phyloP scores from a whole-genome alignment of 2,113 vertebrate species.

The Typhlomys cinereus region DNA sequence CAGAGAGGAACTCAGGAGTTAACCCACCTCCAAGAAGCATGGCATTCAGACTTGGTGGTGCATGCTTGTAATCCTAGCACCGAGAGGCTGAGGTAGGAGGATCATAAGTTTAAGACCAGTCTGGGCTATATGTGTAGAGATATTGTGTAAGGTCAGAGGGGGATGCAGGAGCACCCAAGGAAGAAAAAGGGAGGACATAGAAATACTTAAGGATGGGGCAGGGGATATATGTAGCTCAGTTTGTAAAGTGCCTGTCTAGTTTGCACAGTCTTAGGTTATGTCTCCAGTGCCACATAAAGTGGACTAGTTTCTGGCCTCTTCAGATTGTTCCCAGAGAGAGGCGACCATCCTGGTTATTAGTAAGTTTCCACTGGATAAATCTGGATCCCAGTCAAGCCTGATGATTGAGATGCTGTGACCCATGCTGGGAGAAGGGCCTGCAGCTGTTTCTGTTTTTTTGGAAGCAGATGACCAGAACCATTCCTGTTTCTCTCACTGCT shows the following conservation, averaged over 20 bases:
- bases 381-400: background rate
- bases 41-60: too few species aligned
- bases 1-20: background rate
- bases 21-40: background rate
- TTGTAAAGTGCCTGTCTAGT: background rate
- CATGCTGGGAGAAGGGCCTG: background rate
- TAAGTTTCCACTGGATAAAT: conserved; percentile 19
- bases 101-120: background rate
- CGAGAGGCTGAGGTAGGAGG: background rate
- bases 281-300: background rate
- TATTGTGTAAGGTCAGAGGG: background rate
- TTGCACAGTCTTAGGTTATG: background rate
- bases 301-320: background rate
- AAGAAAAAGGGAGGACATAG: background rate
- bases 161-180: background rate
- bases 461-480: conserved; percentile 10
- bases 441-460: conserved; percentile 17
- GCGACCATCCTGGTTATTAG: background rate
- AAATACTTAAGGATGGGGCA: background rate
- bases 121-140: background rate
- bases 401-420: conserved; percentile 1
- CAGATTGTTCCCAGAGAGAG: background rate
- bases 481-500: background rate
- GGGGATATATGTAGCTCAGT: background rate
- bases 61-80: too few species aligned